A percentile compares a stretch with the other conserved stretches of the same genome.
Conservation (phyloP, 2,113 vertebrate genomes). For the Cyrtonyx montezumae region DNA sequence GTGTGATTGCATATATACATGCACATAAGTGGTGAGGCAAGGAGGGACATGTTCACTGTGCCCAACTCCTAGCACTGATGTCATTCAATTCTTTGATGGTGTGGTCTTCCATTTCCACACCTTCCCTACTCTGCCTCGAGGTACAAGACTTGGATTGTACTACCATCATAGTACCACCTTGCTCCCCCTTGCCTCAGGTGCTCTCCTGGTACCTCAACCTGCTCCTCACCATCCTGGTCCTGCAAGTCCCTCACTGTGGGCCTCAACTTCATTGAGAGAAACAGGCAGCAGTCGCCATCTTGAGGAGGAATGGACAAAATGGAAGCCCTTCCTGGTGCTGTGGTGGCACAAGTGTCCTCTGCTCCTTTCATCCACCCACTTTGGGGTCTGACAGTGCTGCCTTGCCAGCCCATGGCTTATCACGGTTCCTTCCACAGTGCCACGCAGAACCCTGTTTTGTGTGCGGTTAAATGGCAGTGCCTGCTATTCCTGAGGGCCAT, state of each 20-base stretch:
- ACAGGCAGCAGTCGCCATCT: neutral
- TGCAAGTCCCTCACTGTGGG: neutral
- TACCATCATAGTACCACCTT: neutral
- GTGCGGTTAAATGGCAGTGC: neutral
- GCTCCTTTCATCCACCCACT: neutral
- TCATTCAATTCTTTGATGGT: neutral
- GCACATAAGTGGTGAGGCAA: neutral
- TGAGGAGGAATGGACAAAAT: neutral
- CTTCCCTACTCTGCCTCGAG: neutral
- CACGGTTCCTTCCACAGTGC: neutral
- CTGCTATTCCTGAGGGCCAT: neutral
- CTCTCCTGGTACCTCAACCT: neutral
- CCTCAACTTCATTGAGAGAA: neutral
- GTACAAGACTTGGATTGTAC: neutral
- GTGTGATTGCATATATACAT: neutral
- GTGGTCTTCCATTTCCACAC: neutral
- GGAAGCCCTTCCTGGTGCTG: neutral
- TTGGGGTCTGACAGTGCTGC: neutral
- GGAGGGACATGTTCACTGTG: neutral
- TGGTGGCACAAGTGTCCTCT: neutral
- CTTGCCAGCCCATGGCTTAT: neutral
- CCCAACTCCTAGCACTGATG: neutral
- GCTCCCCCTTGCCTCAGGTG: neutral
- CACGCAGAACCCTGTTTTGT: fast-evolving
- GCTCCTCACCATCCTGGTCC: neutral